These are phyloP conservation scores for Aleadryas rufinucha DNA, from an alignment of 2,113 vertebrate species.

Conservation along the genomic window DNA sequence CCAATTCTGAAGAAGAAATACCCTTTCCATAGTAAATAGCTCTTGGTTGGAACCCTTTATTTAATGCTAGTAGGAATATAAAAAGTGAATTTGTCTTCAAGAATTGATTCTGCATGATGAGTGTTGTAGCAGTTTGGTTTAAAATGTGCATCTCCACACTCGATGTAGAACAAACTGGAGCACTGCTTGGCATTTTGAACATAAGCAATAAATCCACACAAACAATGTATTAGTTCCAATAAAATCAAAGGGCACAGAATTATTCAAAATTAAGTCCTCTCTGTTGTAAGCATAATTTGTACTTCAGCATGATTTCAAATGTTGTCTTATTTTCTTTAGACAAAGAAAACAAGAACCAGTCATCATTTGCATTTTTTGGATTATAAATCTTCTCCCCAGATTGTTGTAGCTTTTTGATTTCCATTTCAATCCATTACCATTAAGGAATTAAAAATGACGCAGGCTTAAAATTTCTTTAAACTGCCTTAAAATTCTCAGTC, in stretches of 20 bases:
- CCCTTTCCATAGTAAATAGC: neutral
- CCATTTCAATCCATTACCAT: constrained; percentile 15
- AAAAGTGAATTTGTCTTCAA: neutral
- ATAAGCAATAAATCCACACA: neutral
- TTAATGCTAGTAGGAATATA: neutral
- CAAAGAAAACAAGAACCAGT: neutral
- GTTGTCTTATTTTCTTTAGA: neutral
- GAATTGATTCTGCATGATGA: neutral
- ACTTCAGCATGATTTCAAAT: neutral
- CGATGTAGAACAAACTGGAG: neutral
- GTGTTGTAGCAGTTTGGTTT: neutral
- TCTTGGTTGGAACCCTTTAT: neutral
- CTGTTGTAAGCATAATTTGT: neutral
- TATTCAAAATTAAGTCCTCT: neutral
- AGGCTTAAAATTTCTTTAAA: constrained; percentile 37
- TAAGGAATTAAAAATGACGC: neutral
- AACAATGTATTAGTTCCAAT: neutral
- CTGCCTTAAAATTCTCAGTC: constrained; percentile 12
- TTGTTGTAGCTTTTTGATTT: constrained; percentile 7
- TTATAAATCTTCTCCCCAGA: constrained; percentile 1
- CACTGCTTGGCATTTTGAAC: neutral
- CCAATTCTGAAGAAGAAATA: constrained; percentile 5
- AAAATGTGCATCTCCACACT: neutral
- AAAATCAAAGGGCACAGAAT: constrained; percentile 5
- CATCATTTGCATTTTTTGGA: neutral